phyloP scores from a whole-genome alignment of 2,888 invertebrate genomes.

The Andrena hattorfiana region DNA sequence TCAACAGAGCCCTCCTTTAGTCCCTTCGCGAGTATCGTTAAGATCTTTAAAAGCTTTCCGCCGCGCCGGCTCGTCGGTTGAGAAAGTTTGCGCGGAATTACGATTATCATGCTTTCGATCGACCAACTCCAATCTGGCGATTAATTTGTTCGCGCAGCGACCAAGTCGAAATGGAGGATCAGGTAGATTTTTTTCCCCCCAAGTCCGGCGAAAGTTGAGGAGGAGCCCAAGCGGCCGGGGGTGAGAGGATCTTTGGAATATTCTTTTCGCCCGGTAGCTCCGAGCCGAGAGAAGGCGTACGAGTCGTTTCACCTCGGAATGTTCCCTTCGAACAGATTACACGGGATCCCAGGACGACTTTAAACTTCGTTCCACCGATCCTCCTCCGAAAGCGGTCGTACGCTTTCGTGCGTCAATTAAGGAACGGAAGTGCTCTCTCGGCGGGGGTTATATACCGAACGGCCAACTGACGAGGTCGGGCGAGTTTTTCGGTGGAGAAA shows the following conservation, averaged over 20 bases:
- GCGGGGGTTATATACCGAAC: slow-evolving; percentile 1
- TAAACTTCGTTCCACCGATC: slow-evolving; percentile 49
- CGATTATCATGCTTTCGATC: slow-evolving; percentile 68
- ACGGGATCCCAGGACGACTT: slow-evolving; percentile 43
- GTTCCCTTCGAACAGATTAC: slow-evolving; percentile 35
- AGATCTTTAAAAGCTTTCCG: slow-evolving; percentile 68
- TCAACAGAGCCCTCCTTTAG: slow-evolving; percentile 29
- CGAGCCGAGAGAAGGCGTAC: background rate
- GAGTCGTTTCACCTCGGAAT: slow-evolving; percentile 35
- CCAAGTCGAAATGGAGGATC: background rate
- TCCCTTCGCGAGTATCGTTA: slow-evolving; percentile 61
- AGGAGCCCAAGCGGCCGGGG: background rate
- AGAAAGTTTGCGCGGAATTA: slow-evolving; percentile 66
- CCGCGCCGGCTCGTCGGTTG: background rate
- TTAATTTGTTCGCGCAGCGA: slow-evolving; percentile 19
- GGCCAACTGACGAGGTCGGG: slow-evolving; percentile 24
- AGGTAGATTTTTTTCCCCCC: background rate
- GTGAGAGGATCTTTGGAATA: background rate
- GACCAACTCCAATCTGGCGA: slow-evolving; percentile 42
- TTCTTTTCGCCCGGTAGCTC: slow-evolving; percentile 2
- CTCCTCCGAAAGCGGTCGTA: slow-evolving; percentile 4
- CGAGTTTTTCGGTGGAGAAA: slow-evolving; percentile 11
- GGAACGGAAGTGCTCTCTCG: slow-evolving; percentile 34
- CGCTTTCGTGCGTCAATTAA: slow-evolving; percentile 55
- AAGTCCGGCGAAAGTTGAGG: background rate